Conservation (phyloP, 2,888 invertebrate genomes). For the Nesidiocoris tenuis region DNA sequence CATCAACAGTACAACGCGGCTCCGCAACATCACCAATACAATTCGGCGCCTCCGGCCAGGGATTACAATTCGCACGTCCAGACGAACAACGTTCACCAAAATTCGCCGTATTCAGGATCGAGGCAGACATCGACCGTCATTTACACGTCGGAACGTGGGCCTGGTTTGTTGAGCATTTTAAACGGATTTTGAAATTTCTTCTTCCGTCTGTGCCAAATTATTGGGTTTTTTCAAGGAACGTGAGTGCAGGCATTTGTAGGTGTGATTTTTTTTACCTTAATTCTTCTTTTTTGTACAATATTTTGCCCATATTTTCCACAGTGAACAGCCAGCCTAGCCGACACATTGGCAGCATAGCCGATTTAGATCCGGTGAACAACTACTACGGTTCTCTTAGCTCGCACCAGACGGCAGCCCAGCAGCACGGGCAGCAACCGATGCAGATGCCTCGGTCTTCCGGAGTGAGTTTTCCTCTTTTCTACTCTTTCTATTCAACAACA, state of each 20-base stretch:
- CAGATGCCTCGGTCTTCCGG: conserved; percentile 47
- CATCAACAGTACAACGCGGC: conserved; percentile 24
- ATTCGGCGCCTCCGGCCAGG: conserved; percentile 31
- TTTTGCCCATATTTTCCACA: too few species aligned
- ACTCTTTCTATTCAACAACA: too few species aligned
- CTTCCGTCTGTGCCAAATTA: too few species aligned
- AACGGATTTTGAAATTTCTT: too few species aligned
- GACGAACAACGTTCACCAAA: conserved; percentile 59
- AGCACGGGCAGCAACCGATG: conserved; percentile 38
- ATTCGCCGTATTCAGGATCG: conserved; percentile 67
- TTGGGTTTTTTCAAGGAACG: too few species aligned
- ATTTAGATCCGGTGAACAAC: conserved; percentile 92
- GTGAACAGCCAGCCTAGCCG: conserved; percentile 61
- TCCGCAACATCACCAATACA: conserved; percentile 25
- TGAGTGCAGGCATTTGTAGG: too few species aligned
- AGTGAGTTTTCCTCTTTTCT: conserved; percentile 45
- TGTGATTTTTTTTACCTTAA: too few species aligned
- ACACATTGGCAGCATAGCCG: conserved; percentile 86
- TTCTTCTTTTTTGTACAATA: too few species aligned
- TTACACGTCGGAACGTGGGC: conserved; percentile 74
- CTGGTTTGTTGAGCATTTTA: too few species aligned
- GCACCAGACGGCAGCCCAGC: conserved; percentile 51
- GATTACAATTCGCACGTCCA: conserved; percentile 42
- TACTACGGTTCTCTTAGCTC: conserved; percentile 71
- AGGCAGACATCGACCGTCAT: conserved; percentile 75